These are phyloP conservation scores for Pterobdella sp. DNA, from an alignment of 2,888 invertebrate species.

Conservation along the genomic window DNA sequence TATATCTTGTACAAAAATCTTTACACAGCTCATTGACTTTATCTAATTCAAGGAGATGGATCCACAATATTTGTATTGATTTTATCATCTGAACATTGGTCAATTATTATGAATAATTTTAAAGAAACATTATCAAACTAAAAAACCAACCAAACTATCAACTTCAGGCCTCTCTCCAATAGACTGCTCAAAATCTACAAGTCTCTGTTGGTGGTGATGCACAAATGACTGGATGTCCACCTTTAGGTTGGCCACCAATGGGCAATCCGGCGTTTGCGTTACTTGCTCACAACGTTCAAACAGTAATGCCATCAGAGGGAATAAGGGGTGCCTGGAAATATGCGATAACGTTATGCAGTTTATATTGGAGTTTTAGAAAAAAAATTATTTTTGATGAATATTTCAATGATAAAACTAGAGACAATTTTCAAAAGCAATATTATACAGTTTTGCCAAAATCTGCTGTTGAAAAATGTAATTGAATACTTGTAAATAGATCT, in stretches of 20 bases:
- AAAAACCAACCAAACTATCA: slow-evolving; percentile 47
- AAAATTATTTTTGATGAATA: background rate
- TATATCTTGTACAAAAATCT: slow-evolving; percentile 87
- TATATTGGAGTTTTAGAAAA: background rate
- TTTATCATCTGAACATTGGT: slow-evolving; percentile 64
- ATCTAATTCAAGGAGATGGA: slow-evolving; percentile 81
- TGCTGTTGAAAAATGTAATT: background rate
- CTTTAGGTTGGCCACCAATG: slow-evolving; percentile 45
- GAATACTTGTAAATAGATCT: slow-evolving; percentile 33
- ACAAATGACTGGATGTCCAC: slow-evolving; percentile 69
- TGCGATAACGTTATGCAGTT: background rate
- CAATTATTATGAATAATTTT: background rate
- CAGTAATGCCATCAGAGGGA: slow-evolving; percentile 49
- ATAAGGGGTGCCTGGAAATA: slow-evolving; percentile 52
- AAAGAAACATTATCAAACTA: too few species aligned
- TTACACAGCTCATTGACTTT: slow-evolving; percentile 89
- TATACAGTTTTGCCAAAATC: background rate
- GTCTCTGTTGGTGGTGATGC: slow-evolving; percentile 76
- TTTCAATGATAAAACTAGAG: background rate
- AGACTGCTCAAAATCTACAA: slow-evolving; percentile 62
- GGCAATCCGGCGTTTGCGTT: slow-evolving; percentile 46
- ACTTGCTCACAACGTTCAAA: slow-evolving; percentile 51
- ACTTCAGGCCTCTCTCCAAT: slow-evolving; percentile 61
- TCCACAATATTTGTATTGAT: slow-evolving; percentile 79
- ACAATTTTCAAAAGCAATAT: background rate